Conservation (phyloP, 2,888 invertebrate genomes). For the Limenitis camilla region DNA sequence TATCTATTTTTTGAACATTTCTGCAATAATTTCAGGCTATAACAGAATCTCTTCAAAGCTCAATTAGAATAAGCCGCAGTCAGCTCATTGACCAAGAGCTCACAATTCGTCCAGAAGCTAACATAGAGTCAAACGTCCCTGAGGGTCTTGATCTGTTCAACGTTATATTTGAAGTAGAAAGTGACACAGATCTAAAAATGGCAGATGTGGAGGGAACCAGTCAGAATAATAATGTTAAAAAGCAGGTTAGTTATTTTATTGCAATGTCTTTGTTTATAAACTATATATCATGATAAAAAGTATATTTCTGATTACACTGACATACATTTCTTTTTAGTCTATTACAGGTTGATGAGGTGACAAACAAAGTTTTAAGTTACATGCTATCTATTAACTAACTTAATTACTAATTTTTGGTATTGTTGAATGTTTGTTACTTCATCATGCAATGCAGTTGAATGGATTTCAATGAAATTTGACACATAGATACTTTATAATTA, state of each 20-base stretch:
- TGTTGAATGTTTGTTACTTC: no score
- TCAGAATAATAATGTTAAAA: conserved; percentile 38
- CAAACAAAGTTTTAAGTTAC: no score
- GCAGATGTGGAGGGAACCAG: conserved; percentile 45
- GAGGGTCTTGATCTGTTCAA: conserved; percentile 61
- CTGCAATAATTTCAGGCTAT: conserved; percentile 47
- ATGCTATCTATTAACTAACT: no score
- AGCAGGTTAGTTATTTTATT: conserved; percentile 38
- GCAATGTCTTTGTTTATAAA: no score
- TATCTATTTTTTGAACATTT: neutral
- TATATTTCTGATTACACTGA: no score
- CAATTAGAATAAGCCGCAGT: conserved; percentile 54
- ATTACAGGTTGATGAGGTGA: no score
- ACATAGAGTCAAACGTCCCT: conserved; percentile 64
- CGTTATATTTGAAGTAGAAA: conserved; percentile 63
- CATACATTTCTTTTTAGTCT: no score
- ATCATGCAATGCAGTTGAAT: no score
- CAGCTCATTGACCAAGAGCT: conserved; percentile 61
- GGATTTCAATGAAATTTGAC: no score
- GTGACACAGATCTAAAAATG: conserved; percentile 56
- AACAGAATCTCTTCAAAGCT: conserved; percentile 56
- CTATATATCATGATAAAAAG: no score
- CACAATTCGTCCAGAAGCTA: conserved; percentile 62
- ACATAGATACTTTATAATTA: no score
- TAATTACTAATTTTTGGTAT: no score